Conservation (phyloP, 2,113 vertebrate species). For the Myocastor coypus region DNA sequence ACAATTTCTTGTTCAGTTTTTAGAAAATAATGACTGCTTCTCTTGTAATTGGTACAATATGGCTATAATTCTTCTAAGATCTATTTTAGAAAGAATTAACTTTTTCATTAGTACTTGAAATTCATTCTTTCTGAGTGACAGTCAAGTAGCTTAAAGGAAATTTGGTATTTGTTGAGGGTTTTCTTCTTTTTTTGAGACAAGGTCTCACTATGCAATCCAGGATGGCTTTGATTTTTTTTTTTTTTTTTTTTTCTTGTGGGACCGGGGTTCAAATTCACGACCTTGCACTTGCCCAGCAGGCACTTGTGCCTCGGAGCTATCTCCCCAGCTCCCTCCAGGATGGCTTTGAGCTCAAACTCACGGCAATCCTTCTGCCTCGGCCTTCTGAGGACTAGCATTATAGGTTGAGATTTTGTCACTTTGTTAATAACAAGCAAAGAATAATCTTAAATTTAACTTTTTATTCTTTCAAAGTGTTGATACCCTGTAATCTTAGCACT, state of each 20-base stretch:
- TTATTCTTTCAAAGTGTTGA: conserved; percentile 43
- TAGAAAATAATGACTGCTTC: conserved; percentile 46
- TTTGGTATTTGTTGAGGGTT: conserved; percentile 37
- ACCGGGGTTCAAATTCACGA: too few species aligned
- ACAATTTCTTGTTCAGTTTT: not conserved
- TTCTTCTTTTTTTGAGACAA: not conserved
- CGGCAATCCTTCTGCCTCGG: not conserved
- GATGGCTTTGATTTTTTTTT: too few species aligned
- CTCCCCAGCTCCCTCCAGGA: too few species aligned
- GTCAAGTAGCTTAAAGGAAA: conserved; percentile 29
- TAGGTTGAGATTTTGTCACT: not conserved
- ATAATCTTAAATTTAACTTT: conserved; percentile 51
- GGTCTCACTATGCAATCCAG: not conserved
- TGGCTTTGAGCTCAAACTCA: not conserved
- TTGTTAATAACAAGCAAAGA: conserved; percentile 57
- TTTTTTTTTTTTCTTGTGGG: too few species aligned
- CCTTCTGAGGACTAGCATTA: not conserved
- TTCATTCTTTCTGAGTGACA: conserved; percentile 29
- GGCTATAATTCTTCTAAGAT: conserved; percentile 37
- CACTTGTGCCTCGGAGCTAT: too few species aligned
- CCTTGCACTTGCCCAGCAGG: too few species aligned
- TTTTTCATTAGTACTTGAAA: conserved; percentile 45
- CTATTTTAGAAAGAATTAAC: conserved; percentile 28
- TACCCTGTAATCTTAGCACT: not conserved
- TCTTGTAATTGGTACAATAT: conserved; percentile 9